phyloP scores from a whole-genome alignment of 1,140 invertebrate species.

The Diuraphis noxia region DNA sequence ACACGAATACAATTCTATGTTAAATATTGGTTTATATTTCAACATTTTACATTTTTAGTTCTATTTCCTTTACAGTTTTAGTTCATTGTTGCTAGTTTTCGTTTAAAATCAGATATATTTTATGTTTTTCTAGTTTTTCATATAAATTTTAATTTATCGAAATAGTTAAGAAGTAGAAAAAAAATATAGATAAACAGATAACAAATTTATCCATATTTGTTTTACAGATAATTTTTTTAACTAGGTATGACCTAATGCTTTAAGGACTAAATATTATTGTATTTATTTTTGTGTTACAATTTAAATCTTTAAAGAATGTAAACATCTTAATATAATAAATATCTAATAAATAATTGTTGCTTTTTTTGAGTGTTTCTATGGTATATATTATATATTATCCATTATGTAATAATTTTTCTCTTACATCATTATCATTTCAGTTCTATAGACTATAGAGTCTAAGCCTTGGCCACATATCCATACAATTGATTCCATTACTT shows the following conservation, averaged over 20 bases:
- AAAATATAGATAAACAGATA: background rate
- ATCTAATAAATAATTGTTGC: background rate
- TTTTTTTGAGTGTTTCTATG: background rate
- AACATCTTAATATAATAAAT: background rate
- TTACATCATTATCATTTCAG: background rate
- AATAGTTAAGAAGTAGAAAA: background rate
- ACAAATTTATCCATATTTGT: background rate
- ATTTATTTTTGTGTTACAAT: background rate
- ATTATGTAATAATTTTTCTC: background rate
- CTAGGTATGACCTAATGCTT: background rate
- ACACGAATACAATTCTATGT: too few relatives aligned
- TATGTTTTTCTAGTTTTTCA: background rate
- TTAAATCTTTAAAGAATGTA: background rate
- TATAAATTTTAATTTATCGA: background rate
- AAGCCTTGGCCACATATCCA: background rate
- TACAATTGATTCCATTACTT: background rate
- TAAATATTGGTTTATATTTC: too few relatives aligned
- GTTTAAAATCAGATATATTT: background rate
- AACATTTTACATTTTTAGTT: too few relatives aligned
- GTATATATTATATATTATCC: background rate
- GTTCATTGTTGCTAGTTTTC: background rate
- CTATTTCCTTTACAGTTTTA: too few relatives aligned
- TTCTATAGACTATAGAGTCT: background rate
- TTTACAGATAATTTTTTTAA: background rate
- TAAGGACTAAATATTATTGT: background rate